Evolutionary conservation across 2,888 invertebrate species (phyloP), one percentile per base, ranked within the genome.

Genomic region (Labia minor): DNA sequence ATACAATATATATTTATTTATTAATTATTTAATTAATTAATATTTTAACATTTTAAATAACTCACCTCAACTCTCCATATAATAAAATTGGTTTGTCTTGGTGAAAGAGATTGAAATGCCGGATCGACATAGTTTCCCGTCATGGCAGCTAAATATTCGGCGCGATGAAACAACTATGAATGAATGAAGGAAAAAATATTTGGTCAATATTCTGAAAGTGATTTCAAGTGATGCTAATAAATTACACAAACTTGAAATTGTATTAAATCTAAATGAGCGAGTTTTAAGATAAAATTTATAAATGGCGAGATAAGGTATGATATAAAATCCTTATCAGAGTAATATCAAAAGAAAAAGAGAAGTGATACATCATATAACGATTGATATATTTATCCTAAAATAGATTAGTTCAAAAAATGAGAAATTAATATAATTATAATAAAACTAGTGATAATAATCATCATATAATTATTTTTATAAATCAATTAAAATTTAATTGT

Each of bases 51-150:
- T n/a, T n/a, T n/a, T n/a, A n/a, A n/a, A 26, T 26, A 3, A 26
- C 26, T 80, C 78, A 91, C 92, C 82, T 94, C 92, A 70, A 95
- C 85, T 78, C 87, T 86, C 95, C 95, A 95, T 68, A 94, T 85
- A 70, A 88, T 84, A 80, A 95, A 95, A 66, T 86, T 85, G 37
- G 90, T 86, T 70, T 85, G 84, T 76, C 87, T 88, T 74, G 85
- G 87, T 37, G 88, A 86, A 69, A 95, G 86, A 72, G 86, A 87
- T 72, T 88, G 86, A 78, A 95, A 95, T 65, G 89, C 89, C 65
- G 79, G 78, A 73, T 82, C 81, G 19, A 75, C 74, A 21, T 49
- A 49, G 16, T 49, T 49, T 14, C 49, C 49, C 14, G 49, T 49
- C 49, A 49, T 49, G n/a, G 49, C 14, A 16, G 49, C 49, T 49